Conservation (phyloP, 2,888 invertebrate genomes). For the Pseudococcus viburni region DNA sequence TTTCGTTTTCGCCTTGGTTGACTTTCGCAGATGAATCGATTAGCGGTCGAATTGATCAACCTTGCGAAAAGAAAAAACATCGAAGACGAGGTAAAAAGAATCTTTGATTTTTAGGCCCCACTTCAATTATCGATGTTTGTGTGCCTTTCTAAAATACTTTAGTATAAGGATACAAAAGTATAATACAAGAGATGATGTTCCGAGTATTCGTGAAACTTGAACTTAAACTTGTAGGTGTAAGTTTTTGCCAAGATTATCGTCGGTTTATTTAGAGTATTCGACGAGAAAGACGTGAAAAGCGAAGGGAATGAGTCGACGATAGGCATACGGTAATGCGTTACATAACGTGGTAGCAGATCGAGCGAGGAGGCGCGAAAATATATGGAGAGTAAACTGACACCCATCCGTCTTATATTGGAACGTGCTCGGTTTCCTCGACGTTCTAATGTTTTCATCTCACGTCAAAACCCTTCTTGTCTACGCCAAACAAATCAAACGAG, state of each 20-base stretch:
- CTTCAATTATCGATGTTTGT: too few species aligned
- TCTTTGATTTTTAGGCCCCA: too few species aligned
- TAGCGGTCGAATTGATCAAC: background rate
- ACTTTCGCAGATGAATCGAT: background rate
- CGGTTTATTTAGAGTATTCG: background rate
- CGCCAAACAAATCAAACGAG: constrained; percentile 22
- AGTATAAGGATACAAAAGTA: too few species aligned
- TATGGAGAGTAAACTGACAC: constrained; percentile 18
- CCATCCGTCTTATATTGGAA: constrained; percentile 24
- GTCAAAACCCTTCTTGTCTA: background rate
- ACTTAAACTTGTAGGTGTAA: background rate
- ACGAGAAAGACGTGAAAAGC: background rate
- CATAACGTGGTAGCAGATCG: background rate
- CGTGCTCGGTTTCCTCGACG: background rate
- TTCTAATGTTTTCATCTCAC: constrained; percentile 22
- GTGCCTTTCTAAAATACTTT: too few species aligned
- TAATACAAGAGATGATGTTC: too few species aligned
- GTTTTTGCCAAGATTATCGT: background rate
- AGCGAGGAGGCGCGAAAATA: background rate
- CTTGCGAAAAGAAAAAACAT: too few species aligned
- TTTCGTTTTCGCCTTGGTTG: background rate
- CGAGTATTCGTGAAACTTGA: background rate
- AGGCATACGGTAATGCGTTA: background rate
- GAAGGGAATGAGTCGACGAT: background rate
- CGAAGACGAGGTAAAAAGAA: too few species aligned